Percentiles rank a stretch among this genome's conserved stretches.
phyloP scores from a whole-genome alignment of 2,797 vertebrate species.

The Acridotheres tristis region DNA sequence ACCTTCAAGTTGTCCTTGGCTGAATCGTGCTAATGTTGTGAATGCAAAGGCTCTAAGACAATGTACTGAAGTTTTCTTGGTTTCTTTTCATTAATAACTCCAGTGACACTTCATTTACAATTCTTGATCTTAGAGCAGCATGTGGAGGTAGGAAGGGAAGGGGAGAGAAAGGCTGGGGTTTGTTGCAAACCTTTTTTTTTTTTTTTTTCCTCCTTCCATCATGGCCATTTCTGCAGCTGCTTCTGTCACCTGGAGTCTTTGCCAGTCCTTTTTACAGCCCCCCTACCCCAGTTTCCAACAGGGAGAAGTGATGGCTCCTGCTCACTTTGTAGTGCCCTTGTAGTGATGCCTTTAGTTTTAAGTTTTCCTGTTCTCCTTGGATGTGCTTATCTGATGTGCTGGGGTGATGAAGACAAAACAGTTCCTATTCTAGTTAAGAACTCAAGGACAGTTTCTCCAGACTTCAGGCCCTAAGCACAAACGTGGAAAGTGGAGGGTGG shows the following conservation, averaged over 20 bases:
- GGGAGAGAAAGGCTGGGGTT: background rate
- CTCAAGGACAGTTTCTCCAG: too few relatives aligned
- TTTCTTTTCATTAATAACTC: background rate
- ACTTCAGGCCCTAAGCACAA: too few relatives aligned
- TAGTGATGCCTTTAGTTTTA: too few relatives aligned
- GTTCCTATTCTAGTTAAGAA: too few relatives aligned
- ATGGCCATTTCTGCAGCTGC: background rate
- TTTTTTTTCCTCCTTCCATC: background rate
- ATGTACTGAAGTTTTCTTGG: background rate
- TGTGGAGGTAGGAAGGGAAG: background rate
- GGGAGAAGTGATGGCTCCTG: background rate
- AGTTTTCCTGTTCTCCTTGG: too few relatives aligned
- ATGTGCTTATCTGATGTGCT: too few relatives aligned
- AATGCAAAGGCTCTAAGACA: background rate
- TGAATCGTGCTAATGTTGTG: background rate
- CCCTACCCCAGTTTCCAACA: background rate
- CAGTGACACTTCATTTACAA: background rate
- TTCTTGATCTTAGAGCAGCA: background rate
- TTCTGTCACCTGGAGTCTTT: background rate
- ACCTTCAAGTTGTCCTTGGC: constrained; percentile 32
- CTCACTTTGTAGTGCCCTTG: background rate
- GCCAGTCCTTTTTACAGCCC: background rate
- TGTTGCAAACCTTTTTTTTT: background rate
- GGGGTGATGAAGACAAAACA: too few relatives aligned
- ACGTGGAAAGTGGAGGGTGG: too few relatives aligned